A percentile compares a stretch with the other conserved stretches of the same genome.
phyloP scores from a whole-genome alignment of 2,888 invertebrate species.

The Pristionchus maxplancki region DNA sequence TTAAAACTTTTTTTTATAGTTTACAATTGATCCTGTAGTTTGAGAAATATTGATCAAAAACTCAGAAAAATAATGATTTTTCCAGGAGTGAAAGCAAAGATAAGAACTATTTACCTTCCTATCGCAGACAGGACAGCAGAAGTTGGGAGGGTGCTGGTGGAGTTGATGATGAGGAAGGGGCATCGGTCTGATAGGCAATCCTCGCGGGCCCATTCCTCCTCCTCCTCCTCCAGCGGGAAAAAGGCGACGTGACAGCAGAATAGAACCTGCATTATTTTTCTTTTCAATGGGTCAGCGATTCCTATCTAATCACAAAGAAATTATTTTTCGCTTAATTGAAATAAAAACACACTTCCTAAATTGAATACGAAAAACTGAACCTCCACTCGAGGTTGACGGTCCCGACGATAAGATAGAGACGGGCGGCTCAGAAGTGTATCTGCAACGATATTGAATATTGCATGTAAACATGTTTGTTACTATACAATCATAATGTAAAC shows the following conservation, averaged over 20 bases:
- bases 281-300: too few species aligned
- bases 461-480: too few species aligned
- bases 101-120: conserved; percentile 56
- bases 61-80: background rate
- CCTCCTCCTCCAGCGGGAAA: background rate
- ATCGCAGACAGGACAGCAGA: conserved; percentile 70
- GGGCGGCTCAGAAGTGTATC: conserved; percentile 18
- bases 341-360: too few species aligned
- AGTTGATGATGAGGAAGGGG: background rate
- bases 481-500: too few species aligned
- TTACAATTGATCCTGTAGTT: background rate
- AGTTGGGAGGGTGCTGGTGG: conserved; percentile 57
- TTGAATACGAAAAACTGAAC: background rate
- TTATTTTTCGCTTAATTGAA: too few species aligned
- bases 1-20: too few species aligned
- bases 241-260: background rate
- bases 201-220: background rate
- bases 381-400: background rate
- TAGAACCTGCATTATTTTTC: background rate
- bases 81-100: background rate
- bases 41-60: background rate
- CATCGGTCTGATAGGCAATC: background rate
- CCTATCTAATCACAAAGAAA: too few species aligned
- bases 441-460: background rate
- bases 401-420: background rate